Evolutionary conservation across 1,140 invertebrate species (phyloP), one percentile per base, ranked within the genome.

Genomic region (Brachionus plicatilis): DNA sequence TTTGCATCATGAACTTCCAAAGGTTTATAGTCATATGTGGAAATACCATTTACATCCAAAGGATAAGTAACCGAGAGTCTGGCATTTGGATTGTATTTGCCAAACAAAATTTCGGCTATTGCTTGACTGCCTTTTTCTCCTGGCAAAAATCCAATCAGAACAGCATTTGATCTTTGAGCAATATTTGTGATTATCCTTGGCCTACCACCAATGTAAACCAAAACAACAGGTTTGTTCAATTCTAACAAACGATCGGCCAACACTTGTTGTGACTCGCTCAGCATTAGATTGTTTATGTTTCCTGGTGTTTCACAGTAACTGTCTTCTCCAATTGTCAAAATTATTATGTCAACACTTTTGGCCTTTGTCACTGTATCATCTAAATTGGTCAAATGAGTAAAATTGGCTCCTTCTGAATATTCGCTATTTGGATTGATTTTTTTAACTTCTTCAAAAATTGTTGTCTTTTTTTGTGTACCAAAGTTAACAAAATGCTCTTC

Each of bases 1-100:
- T 76, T 78, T 27, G 27, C 47, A 53, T 53, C 45, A 29, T 5
- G 5, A 50, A 78, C 11, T 78, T 78, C 75, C 12, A 33, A 27
- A 27, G 45, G 45, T 20, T 78, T 53, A 20, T 78, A 56, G 33
- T 78, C 75, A 53, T 78, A 78, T 1, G 75, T 78, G 37, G 75
- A 53, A 11, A 53, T 14, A 14, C 45, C 45, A 33, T 78, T 50
- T 12, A 20, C 17, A 29, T 78, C n/a, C 8, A 29, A 17, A 12
- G 75, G 75, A 53, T 78, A 78, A 3, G 75, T 78, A 3, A 78
- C 53, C 11, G 75, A 17, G 8, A 78, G 50, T 12, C 27, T 20
- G 9, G 43, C 47, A 78, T 53, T 53, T 56, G 75, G 75, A 53
- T 78, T 78, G 5, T 78, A 78, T 33, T 53, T 29, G 0, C 75